Evolutionary conservation across 2,888 invertebrate genomes (phyloP), one percentile per base, ranked within the genome.

Genomic region (Aporophyla lueneburgensis): DNA sequence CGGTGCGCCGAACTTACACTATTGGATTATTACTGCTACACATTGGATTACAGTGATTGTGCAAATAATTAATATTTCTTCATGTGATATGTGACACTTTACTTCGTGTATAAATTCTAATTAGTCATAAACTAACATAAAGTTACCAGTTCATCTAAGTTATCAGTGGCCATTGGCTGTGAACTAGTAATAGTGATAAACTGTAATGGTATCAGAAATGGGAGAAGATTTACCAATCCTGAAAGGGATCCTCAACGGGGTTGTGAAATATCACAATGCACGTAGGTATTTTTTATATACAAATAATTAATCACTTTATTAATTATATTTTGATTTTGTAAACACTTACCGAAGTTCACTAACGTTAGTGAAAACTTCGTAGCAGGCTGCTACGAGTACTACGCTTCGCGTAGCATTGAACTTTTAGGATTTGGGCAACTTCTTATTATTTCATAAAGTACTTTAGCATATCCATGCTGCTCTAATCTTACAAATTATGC

Each of bases 181-280:
- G 96, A 96, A 95, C 90, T 96, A 95, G 94, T 94, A 87, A 89
- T 94, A 95, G 94, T 95, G 94, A 92, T 88, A 93, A 93, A 94
- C 93, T 94, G 92, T 93, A 91, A 95, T 96, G 96, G 95, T 96
- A 92, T 95, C 96, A 93, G 96, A 96, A 97, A 98, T 98, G 98
- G 98, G 98, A 94, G 98, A 99, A 97, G 98, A 99, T 97, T 97
- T 98, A 96, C 98, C 99, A 91, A 99, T 99, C 93, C 97, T 99
- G 86, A 99, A 99, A 96, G 98, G 98, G 93, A 99, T 99, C 96
- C 97, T 99, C 91, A 98, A 99, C 94, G 98, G 99, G 93, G 98
- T 98, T 93, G 98, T 98, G 95, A 98, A 98, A 96, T 98, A 98
- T 96, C 98, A 98, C 96, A 98, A 99, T 97, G 98, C 98, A 97